Percentiles rank a stretch among this genome's conserved stretches.
Conservation (phyloP, 1,140 invertebrate species). For the Drosophila rhopaloa region DNA sequence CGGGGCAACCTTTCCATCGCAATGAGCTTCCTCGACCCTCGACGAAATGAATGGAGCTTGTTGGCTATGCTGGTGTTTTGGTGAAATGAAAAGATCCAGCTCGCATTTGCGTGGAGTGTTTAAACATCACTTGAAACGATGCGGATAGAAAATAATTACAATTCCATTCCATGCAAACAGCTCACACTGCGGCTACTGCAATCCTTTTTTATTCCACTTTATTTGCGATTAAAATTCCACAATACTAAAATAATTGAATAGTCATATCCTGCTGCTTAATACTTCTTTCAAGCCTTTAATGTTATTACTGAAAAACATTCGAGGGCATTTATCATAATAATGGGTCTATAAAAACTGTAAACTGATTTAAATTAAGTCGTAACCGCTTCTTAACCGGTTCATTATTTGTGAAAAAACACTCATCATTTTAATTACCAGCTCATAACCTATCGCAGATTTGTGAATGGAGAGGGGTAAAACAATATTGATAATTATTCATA, state of each 20-base stretch:
- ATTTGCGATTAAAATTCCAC: constrained; percentile 11
- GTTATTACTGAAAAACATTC: constrained; percentile 1
- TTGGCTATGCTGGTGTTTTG: constrained; percentile 1
- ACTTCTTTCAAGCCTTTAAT: background rate
- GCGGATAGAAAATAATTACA: background rate
- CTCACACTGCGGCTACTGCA: background rate
- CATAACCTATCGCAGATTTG: constrained; percentile 3
- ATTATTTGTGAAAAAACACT: constrained; percentile 15
- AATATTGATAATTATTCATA: background rate
- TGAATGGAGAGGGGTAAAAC: background rate
- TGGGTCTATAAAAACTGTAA: constrained; percentile 7
- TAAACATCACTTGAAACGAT: background rate
- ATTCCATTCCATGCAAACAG: background rate
- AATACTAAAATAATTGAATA: background rate
- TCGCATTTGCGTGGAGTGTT: background rate
- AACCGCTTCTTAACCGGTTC: constrained; percentile 32
- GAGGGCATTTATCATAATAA: constrained; percentile 19
- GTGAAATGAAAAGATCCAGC: background rate
- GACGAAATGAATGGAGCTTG: background rate
- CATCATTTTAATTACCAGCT: constrained; percentile 19
- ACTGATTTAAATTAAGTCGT: constrained; percentile 27
- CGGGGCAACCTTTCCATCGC: constrained; percentile 21
- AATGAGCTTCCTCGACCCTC: constrained; percentile 3
- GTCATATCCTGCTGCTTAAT: background rate
- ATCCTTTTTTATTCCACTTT: no score